phyloP scores from a whole-genome alignment of 2,113 vertebrate genomes.

The Ploceus nigricollis region DNA sequence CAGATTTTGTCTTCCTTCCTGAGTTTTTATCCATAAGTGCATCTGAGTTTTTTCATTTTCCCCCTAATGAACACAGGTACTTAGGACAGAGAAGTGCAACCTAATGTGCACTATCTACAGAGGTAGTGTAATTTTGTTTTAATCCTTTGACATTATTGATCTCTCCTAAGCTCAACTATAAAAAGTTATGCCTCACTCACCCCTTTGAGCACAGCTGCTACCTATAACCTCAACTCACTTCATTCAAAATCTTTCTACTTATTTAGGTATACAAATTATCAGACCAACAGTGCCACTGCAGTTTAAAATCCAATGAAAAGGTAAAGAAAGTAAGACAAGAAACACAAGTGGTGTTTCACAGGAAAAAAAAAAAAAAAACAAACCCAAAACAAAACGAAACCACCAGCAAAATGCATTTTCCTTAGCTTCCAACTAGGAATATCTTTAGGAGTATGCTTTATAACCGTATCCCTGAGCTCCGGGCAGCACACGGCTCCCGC shows the following conservation, averaged over 20 bases:
- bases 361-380: too few relatives aligned
- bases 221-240: not conserved
- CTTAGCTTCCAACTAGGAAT: fast-evolving
- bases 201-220: not conserved
- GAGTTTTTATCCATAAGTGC: not conserved
- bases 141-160: not conserved
- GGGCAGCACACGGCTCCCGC: not conserved
- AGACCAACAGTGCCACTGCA: fast-evolving
- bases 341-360: not conserved
- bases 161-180: not conserved
- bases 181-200: not conserved
- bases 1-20: not conserved
- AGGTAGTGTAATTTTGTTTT: not conserved
- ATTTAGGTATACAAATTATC: not conserved
- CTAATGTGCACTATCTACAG: not conserved
- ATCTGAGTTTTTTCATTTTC: not conserved
- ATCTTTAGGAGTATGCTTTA: fast-evolving
- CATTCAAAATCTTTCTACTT: not conserved
- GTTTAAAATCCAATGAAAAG: not conserved
- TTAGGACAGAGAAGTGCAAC: not conserved
- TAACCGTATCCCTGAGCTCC: fast-evolving
- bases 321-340: not conserved
- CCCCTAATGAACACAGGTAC: not conserved
- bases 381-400: not conserved
- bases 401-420: not conserved